A percentile compares a stretch with the other conserved stretches of the same genome.
phyloP scores from a whole-genome alignment of 2,113 vertebrate genomes.

The Phrynosoma platyrhinos region DNA sequence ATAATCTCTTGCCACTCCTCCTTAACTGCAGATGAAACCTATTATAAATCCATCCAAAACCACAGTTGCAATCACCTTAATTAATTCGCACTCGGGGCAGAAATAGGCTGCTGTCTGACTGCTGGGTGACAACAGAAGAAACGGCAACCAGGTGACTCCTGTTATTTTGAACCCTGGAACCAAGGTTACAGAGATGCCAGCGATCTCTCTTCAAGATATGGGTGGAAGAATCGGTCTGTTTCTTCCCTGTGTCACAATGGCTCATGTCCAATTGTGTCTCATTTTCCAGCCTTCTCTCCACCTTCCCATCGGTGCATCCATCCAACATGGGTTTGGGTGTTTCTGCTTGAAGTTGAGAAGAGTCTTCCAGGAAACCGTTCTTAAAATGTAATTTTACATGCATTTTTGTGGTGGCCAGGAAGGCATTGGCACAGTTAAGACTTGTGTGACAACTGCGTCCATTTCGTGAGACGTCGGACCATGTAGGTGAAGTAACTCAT shows the following conservation, averaged over 20 bases:
- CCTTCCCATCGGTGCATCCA: too few relatives aligned
- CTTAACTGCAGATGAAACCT: conserved; percentile 47
- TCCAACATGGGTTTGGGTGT: too few relatives aligned
- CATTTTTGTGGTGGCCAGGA: too few relatives aligned
- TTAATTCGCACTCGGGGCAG: conserved; percentile 40
- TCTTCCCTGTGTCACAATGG: background rate
- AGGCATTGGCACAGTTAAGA: too few relatives aligned
- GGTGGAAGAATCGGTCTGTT: too few relatives aligned
- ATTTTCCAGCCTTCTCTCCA: background rate
- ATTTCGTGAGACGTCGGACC: too few relatives aligned
- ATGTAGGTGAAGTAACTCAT: too few relatives aligned
- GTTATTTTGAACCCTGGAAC: background rate
- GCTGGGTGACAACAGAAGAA: background rate
- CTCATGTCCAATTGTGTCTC: background rate
- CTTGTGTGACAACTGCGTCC: too few relatives aligned
- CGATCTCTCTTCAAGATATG: background rate
- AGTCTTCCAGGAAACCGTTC: too few relatives aligned
- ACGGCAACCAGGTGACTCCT: background rate
- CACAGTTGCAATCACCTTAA: conserved; percentile 38
- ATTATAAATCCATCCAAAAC: conserved; percentile 52
- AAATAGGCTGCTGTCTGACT: background rate
- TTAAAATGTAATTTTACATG: too few relatives aligned
- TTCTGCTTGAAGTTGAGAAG: too few relatives aligned
- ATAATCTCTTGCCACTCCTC: conserved; percentile 38
- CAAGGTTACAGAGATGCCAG: background rate